These are phyloP conservation scores for Apostichopus japonicus DNA, from an alignment of 35 echinoderm and acorn worm genomes.

Conservation along the genomic window DNA sequence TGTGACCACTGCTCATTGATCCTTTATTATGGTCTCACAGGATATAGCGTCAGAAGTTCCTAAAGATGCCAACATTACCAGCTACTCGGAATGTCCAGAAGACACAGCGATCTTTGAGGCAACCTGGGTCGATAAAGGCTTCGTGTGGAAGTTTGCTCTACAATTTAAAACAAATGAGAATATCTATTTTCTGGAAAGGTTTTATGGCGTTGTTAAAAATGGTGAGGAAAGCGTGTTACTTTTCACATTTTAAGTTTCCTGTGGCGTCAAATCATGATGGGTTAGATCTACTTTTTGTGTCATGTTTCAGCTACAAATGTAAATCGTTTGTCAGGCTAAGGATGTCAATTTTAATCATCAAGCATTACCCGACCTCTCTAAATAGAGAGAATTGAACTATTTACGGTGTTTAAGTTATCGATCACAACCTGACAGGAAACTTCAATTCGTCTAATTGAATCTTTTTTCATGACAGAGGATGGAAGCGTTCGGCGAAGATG, in stretches of 20 bases:
- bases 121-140: slow-evolving; percentile 23
- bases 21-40: not conserved
- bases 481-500: not conserved
- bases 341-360: too few relatives aligned
- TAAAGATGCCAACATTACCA: not conserved
- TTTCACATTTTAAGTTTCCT: too few relatives aligned
- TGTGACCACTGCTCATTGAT: too few relatives aligned
- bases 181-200: not conserved
- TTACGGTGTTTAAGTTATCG: too few relatives aligned
- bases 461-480: slow-evolving; percentile 12
- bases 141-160: not conserved
- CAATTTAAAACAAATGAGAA: not conserved
- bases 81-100: not conserved
- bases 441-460: not conserved
- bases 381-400: too few relatives aligned
- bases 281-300: too few relatives aligned
- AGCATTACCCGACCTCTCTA: too few relatives aligned
- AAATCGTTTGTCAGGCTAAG: too few relatives aligned
- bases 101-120: not conserved
- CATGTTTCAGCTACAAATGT: too few relatives aligned
- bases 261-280: too few relatives aligned
- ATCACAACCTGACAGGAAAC: not conserved
- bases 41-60: slow-evolving; percentile 1
- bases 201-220: not conserved
- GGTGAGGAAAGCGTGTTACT: not conserved